phyloP scores from a whole-genome alignment of 2,888 invertebrate genomes.

The Macrophya alboannulata region DNA sequence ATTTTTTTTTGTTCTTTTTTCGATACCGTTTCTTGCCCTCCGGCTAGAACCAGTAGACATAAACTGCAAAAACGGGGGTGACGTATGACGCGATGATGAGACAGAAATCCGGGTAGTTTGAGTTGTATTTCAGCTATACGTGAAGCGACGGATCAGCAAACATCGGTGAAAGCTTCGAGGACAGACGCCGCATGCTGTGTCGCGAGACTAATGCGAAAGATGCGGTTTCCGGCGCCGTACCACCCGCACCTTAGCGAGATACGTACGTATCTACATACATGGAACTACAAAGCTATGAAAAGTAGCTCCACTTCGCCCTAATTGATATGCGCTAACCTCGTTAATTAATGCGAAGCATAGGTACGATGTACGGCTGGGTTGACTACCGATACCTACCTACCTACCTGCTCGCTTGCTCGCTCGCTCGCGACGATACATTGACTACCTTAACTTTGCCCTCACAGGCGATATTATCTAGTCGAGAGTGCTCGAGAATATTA shows the following conservation, averaged over 20 bases:
- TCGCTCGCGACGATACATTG: slow-evolving; percentile 16
- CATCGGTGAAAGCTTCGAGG: slow-evolving; percentile 28
- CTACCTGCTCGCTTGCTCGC: not conserved
- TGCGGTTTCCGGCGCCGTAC: slow-evolving; percentile 4
- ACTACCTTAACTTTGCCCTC: slow-evolving; percentile 71
- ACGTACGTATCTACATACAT: not conserved
- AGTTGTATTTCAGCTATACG: slow-evolving; percentile 28
- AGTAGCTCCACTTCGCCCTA: slow-evolving; percentile 68
- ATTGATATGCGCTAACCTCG: slow-evolving; percentile 75
- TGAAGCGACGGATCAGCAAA: slow-evolving; percentile 37
- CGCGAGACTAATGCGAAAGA: slow-evolving; percentile 29
- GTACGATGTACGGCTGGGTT: slow-evolving; percentile 38
- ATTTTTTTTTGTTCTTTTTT: not conserved
- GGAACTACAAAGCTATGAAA: slow-evolving; percentile 41
- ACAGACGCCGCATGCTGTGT: not conserved
- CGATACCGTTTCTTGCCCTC: slow-evolving; percentile 13
- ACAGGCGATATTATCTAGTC: slow-evolving; percentile 75
- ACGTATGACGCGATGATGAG: slow-evolving; percentile 2
- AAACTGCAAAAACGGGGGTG: not conserved
- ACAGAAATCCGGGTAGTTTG: slow-evolving; percentile 34
- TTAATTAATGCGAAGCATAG: slow-evolving; percentile 72
- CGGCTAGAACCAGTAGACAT: slow-evolving; percentile 19
- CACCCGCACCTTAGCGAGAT: not conserved
- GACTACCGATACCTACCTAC: slow-evolving; percentile 58
- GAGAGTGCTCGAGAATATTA: slow-evolving; percentile 76